These are phyloP conservation scores for Bombus superbus DNA, from an alignment of 1,140 invertebrate species.

Conservation along the genomic window DNA sequence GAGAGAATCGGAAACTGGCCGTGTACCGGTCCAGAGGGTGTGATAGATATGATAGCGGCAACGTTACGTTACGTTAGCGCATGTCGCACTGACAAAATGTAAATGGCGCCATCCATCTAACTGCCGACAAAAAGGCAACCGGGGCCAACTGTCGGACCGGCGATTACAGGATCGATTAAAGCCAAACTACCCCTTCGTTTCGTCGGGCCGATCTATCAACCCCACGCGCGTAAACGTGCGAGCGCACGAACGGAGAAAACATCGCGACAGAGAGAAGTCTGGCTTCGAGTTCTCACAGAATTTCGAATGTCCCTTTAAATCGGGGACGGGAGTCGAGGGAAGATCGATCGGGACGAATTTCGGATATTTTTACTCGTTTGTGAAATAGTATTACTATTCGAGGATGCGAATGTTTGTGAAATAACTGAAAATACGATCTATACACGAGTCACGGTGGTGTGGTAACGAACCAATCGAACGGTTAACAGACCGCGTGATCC, in stretches of 20 bases:
- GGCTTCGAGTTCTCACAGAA: constrained; percentile 54
- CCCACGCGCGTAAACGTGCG: constrained; percentile 62
- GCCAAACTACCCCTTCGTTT: constrained; percentile 82
- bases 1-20: constrained; percentile 42
- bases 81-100: constrained; percentile 83
- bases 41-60: constrained; percentile 81
- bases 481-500: constrained; percentile 44
- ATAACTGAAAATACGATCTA: constrained; percentile 22
- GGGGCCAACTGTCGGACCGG: constrained; percentile 81
- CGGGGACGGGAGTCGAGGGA: neutral
- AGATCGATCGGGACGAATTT: neutral
- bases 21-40: constrained; percentile 58
- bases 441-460: neutral
- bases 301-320: constrained; percentile 16
- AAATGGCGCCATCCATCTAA: constrained; percentile 83
- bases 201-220: constrained; percentile 81
- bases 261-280: constrained; percentile 48
- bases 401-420: neutral
- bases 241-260: constrained; percentile 60
- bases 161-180: constrained; percentile 83
- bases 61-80: constrained; percentile 70
- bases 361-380: neutral
- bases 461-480: constrained; percentile 52
- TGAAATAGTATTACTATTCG: neutral
- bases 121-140: constrained; percentile 81